These are phyloP conservation scores for Vicugna pacos DNA, from an alignment of 2,113 vertebrate species.

Conservation along the genomic window DNA sequence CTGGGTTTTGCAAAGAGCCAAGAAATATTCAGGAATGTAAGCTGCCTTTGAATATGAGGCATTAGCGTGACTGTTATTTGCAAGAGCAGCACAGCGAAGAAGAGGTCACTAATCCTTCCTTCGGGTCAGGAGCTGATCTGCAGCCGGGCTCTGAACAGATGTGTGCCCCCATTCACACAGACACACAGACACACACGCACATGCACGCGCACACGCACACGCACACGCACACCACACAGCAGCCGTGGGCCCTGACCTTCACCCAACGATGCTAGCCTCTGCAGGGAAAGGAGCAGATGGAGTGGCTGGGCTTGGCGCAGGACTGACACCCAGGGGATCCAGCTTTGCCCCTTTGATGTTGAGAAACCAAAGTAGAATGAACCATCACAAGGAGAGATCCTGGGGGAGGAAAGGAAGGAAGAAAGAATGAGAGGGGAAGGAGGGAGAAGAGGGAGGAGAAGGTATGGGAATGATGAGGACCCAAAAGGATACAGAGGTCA, in stretches of 20 bases:
- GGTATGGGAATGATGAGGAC: background rate
- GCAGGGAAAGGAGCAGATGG: slow-evolving; percentile 74
- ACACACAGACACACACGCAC: background rate
- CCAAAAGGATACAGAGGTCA: slow-evolving; percentile 43
- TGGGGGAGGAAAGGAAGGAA: background rate
- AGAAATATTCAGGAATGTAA: slow-evolving; percentile 48
- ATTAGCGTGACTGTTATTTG: slow-evolving; percentile 53
- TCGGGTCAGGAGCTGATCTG: slow-evolving; percentile 60
- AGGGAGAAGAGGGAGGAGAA: background rate
- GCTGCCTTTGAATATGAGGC: slow-evolving; percentile 58
- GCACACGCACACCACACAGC: background rate
- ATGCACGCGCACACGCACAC: background rate
- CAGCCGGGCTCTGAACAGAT: slow-evolving; percentile 70
- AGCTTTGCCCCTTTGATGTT: slow-evolving; percentile 76
- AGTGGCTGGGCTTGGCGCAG: slow-evolving; percentile 41
- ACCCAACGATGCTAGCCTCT: slow-evolving; percentile 25
- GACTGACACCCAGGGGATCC: slow-evolving; percentile 57
- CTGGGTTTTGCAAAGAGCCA: slow-evolving; percentile 50
- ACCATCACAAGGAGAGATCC: slow-evolving; percentile 42
- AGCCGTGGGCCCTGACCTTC: slow-evolving; percentile 65
- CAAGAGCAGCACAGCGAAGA: slow-evolving; percentile 29
- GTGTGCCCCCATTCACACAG: slow-evolving; percentile 40
- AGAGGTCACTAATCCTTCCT: slow-evolving; percentile 66
- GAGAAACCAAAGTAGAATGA: slow-evolving; percentile 71
- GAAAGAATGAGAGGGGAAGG: background rate